These are phyloP conservation scores for Plusia festucae DNA, from an alignment of 2,888 invertebrate genomes.

Conservation along the genomic window DNA sequence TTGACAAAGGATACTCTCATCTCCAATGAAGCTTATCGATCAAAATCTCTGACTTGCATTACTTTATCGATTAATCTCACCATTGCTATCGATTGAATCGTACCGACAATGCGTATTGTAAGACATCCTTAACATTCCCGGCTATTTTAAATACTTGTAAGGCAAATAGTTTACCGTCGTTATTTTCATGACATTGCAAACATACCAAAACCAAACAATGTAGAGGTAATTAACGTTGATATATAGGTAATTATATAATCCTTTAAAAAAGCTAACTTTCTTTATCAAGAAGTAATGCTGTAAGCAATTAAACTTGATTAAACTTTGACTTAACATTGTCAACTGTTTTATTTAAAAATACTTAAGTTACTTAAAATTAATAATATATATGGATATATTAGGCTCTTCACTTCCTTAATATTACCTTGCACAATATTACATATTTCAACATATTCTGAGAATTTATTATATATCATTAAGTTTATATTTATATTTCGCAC, in stretches of 20 bases:
- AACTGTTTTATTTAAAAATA: too few relatives aligned
- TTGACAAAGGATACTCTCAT: slow-evolving; percentile 53
- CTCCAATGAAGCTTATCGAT: slow-evolving; percentile 53
- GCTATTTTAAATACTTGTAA: background rate
- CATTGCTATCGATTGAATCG: slow-evolving; percentile 58
- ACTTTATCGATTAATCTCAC: slow-evolving; percentile 63
- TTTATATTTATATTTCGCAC: too few relatives aligned
- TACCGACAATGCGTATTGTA: background rate
- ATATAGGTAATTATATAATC: too few relatives aligned
- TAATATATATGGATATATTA: too few relatives aligned
- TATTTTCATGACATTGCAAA: slow-evolving; percentile 1
- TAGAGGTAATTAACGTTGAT: background rate
- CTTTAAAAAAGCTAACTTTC: background rate
- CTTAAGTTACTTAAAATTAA: too few relatives aligned
- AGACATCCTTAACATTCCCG: background rate
- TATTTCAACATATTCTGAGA: too few relatives aligned
- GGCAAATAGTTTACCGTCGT: background rate
- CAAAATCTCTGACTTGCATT: slow-evolving; percentile 64
- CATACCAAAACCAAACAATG: background rate
- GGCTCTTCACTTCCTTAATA: too few relatives aligned
- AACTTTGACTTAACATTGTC: too few relatives aligned
- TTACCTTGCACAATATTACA: too few relatives aligned
- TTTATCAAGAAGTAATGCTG: too few relatives aligned
- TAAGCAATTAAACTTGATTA: too few relatives aligned
- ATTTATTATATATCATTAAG: too few relatives aligned